Evolutionary conservation across 64 coral and sea anemone genomes (phyloP), one percentile per base, ranked within the genome.

Genomic region (Pocillopora damicornis): DNA sequence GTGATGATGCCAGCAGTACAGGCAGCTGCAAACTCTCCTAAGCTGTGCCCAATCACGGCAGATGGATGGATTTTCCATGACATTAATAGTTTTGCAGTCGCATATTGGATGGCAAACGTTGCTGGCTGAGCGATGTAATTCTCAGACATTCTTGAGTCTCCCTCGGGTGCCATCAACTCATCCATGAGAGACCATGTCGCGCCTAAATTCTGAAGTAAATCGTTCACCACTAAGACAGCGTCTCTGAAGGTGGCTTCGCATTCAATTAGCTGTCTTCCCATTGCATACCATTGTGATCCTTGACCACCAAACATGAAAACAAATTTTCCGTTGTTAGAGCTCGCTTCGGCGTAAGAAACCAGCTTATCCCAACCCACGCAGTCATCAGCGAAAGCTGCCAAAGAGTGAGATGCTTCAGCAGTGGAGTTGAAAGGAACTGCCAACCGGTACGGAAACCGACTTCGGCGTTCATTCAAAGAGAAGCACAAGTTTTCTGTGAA

Each of bases 11-110:
- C 87, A 20, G 88, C 87, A 63, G 68, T 71, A 79, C 87, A 92
- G 14, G 94, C 81, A 26, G 94, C 94, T 25, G 94, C 88, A 81
- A 90, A 80, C 61, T 96, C 94, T 38, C 94, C 94, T 60, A 96
- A 36, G 77, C 94, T 96, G 37, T 96, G 94, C 0, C 94, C 94
- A 82, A 96, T 75, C 13, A 96, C 90, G 67, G 90, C 94, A 5
- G 94, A 82, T 2, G 94, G 94, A 36, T 72, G 26, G 36, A 96
- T 83, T 63, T 74, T 85, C 94, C 94, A 96, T 26, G 94, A 96
- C 59, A 71, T 87, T 22, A 96, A 26, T 3, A 96, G 59, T 20
- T 77, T 36, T 22, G 90, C 91, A 20, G 89, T 93, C 14, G 87
- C 94, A 51, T 89, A 93, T 15, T 95, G 94, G 10, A 95, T 75